phyloP scores from a whole-genome alignment of 2,113 vertebrate species.

The Corvus hawaiiensis region DNA sequence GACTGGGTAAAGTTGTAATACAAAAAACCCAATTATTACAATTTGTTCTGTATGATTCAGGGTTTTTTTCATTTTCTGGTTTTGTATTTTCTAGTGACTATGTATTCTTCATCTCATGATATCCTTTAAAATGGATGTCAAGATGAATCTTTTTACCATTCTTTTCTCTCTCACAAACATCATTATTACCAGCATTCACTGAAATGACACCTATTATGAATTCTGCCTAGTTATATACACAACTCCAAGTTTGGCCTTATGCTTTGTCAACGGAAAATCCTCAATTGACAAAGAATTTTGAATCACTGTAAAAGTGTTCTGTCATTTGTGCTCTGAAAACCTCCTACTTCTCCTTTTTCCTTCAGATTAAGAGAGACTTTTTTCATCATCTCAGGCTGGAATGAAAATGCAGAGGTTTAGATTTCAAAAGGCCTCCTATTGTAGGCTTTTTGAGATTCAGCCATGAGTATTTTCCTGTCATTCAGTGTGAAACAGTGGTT shows the following conservation, averaged over 20 bases:
- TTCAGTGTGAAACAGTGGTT: neutral
- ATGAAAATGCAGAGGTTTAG: neutral
- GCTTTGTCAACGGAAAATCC: neutral
- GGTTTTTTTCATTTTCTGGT: neutral
- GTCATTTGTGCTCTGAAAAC: neutral
- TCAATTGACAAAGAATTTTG: neutral
- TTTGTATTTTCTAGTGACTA: neutral
- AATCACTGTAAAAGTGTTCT: neutral
- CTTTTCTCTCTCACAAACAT: neutral
- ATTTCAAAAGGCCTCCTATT: neutral
- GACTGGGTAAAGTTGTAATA: neutral
- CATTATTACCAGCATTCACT: neutral
- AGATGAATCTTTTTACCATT: neutral
- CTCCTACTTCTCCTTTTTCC: neutral
- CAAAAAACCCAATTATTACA: accelerated
- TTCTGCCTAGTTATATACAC: neutral
- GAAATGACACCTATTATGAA: neutral
- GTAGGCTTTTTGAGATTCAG: neutral
- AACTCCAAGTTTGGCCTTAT: neutral
- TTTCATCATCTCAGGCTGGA: neutral
- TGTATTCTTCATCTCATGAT: neutral
- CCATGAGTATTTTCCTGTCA: neutral
- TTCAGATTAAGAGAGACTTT: neutral
- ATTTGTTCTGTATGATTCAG: neutral
- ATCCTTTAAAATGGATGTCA: neutral